phyloP scores from a whole-genome alignment of 2,113 vertebrate species.

The Calcarius ornatus region DNA sequence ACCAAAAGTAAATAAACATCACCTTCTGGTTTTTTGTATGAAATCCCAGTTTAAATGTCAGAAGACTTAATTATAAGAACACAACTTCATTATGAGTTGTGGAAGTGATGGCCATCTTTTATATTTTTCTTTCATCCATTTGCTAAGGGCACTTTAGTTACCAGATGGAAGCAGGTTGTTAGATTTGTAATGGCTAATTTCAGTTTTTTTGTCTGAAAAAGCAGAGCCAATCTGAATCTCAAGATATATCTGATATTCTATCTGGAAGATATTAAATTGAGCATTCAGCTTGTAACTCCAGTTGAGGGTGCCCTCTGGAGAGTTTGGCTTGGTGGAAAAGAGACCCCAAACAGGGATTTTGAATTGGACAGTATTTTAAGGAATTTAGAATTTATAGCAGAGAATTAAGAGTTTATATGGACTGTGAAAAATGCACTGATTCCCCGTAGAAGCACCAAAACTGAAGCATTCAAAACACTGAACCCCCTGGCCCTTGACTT shows the following conservation, averaged over 20 bases:
- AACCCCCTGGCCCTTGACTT: background rate
- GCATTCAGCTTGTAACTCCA: background rate
- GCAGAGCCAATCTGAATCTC: background rate
- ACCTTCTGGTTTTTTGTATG: background rate
- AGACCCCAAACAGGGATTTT: background rate
- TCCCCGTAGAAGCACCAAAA: background rate
- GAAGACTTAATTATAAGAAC: background rate
- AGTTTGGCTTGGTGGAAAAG: background rate
- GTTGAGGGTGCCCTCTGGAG: background rate
- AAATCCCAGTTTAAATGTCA: background rate
- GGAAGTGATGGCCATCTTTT: background rate
- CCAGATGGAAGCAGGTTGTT: background rate
- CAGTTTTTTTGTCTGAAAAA: background rate
- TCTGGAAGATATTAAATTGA: background rate
- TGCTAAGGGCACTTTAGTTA: background rate
- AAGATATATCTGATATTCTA: background rate
- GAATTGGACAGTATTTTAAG: background rate
- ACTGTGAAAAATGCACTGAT: rapidly evolving
- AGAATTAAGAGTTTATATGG: background rate
- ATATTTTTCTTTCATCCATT: background rate
- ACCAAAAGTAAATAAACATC: background rate
- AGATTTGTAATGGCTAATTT: background rate
- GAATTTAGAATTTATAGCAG: background rate
- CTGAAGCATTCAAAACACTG: background rate
- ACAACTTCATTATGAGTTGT: background rate